Percentiles rank a stretch among this genome's conserved stretches.
phyloP scores from a whole-genome alignment of 2,888 invertebrate genomes.

The Philaethria dido region DNA sequence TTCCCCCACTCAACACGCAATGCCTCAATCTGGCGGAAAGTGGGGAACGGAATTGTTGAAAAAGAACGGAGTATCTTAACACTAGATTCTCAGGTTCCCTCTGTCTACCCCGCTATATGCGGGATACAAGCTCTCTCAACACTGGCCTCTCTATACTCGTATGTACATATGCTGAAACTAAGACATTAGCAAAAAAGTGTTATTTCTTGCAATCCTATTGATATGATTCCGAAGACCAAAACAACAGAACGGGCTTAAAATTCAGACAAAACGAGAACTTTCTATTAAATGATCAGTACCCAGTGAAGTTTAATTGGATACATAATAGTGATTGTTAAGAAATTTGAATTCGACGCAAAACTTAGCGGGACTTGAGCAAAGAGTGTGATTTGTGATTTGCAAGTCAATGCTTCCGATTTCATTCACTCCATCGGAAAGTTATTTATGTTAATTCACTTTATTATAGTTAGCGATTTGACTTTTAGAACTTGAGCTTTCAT shows the following conservation, averaged over 20 bases:
- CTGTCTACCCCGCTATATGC: too few species aligned
- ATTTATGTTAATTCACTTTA: conserved; percentile 41
- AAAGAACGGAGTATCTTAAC: too few species aligned
- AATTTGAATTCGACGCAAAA: conserved; percentile 46
- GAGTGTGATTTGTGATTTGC: conserved; percentile 52
- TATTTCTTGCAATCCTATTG: neutral
- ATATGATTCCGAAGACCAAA: neutral
- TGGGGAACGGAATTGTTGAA: too few species aligned
- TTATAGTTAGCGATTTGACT: conserved; percentile 23
- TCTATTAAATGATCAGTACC: neutral
- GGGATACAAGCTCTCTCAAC: too few species aligned
- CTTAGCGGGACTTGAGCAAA: conserved; percentile 47
- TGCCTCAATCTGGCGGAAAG: too few species aligned
- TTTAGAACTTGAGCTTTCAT: conserved; percentile 20
- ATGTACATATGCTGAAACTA: too few species aligned
- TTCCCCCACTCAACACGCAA: too few species aligned
- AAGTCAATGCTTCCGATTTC: conserved; percentile 49
- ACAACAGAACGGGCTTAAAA: neutral
- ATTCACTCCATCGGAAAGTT: conserved; percentile 41
- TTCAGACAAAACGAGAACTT: conserved; percentile 2
- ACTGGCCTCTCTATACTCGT: too few species aligned
- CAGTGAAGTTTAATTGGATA: conserved; percentile 12
- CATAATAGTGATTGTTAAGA: conserved; percentile 40
- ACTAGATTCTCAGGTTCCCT: too few species aligned
- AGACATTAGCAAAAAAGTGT: too few species aligned